Evolutionary conservation across 2,888 invertebrate species (phyloP), one percentile per base, ranked within the genome.

Genomic region (Leptarthrus brevirostris): DNA sequence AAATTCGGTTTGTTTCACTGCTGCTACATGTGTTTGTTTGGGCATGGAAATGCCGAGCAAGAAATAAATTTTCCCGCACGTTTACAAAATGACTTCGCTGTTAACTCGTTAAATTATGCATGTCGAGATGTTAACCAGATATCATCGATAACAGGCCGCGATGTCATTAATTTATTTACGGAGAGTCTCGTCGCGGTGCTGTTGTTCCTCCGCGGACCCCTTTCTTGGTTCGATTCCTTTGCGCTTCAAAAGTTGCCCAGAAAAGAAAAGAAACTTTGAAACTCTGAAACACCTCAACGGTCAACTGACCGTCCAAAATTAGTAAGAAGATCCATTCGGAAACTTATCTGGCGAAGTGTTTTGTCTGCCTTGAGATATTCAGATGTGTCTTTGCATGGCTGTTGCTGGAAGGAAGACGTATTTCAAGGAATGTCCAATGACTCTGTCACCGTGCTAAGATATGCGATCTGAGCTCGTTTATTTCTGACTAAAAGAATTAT

Each of bases 161-260:
- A 70, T 75, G 71, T 73, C 75, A 71, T 73, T 75, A 75, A 75
- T 75, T 75, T 75, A 75, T 69, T 73, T 73, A 49, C 49, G 16
- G 18, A 49, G 49, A 16, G 16, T 6, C 49, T 6, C 6, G 4
- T 16, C 49, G 49, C 20, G 1, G 12, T 12, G 8, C 44, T 4
- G 44, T n/a, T n/a, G 44, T 44, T 8, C 44, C 12, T 44, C 1
- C 12, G 44, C n/a, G n/a, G 12, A 44, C 44, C 2, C 12, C 44
- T 30, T 30, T 30, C 8, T 30, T 8, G 0, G 30, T 30, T 30
- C 30, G 8, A 30, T 30, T 30, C 8, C 30, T 30, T n/a, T n/a
- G n/a, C n/a, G n/a, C n/a, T n/a, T n/a, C n/a, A n/a, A n/a, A n/a
- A n/a, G n/a, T n/a, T n/a, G n/a, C n/a, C n/a, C n/a, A n/a, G n/a